Base-by-base conservation (phyloP, 2,797 vertebrate genomes). In the Mycteria americana region DNA sequence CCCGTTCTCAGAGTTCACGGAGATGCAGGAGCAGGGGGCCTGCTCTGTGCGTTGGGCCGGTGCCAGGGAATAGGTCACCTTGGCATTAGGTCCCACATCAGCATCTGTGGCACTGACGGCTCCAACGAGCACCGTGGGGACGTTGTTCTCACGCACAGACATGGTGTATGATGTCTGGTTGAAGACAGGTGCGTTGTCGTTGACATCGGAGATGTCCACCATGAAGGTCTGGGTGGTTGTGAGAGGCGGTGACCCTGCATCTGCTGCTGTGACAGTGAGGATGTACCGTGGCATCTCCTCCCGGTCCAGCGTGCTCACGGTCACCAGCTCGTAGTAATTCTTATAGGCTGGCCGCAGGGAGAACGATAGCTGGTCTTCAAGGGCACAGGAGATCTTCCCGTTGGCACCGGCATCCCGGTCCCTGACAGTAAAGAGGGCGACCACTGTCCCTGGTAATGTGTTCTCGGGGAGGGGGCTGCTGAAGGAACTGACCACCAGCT, bases 111-210 rank as follows among this genome's bases (percentile, higher is more conserved):
- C 98, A 7, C 54, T 85, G 4, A 98, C 57, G 1, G 83, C 88
- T 18, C 96, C 93, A 8, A 97, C 92, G 0, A 97, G 89, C 7
- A 89, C 46, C 1, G 77, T 89, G 3, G 96, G 96, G 2, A 59
- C 92, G 16, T 98, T 98, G 59, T 98, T 98, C 93, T 98, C 98
- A 21, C 7, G 62, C 46, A 99, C 90, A 6, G 97, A 96, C 88
- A 98, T 97, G 9, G 94, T 97, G 73, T 98, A 98, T 11, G 94
- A 97, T 1, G 96, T 89, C 92, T 97, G 96, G 37, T 95, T 92
- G 92, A 98, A 98, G 46, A 94, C 80, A 9, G 98, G 98, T 2
- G 97, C 93, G 14, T 98, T 99, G 67, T 98, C 98, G 16, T 98
- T 98, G 30, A 98, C 76, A 39, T 98, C 98, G 16, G 98, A 94